Conservation (phyloP, 2,888 invertebrate genomes). For the Nomada ferruginata region DNA sequence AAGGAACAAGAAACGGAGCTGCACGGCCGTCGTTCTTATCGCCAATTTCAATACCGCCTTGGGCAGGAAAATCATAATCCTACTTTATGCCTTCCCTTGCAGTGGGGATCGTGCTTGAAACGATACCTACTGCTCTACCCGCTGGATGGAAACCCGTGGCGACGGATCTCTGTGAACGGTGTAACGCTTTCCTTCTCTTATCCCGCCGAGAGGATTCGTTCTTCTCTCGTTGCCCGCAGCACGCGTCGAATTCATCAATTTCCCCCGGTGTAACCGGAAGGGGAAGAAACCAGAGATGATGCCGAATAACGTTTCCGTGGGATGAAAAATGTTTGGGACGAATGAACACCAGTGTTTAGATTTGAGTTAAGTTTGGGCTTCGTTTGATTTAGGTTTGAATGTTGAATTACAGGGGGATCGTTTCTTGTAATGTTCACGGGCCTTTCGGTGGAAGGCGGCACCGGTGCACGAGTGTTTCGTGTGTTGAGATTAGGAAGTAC, state of each 20-base stretch:
- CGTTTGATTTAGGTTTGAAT: too few relatives aligned
- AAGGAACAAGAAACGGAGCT: constrained; percentile 12
- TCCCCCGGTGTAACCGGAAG: constrained; percentile 23
- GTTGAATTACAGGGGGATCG: too few relatives aligned
- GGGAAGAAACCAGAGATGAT: constrained; percentile 31
- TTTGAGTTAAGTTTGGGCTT: too few relatives aligned
- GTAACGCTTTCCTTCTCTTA: constrained; percentile 34
- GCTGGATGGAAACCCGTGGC: constrained; percentile 26
- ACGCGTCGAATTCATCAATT: constrained; percentile 40
- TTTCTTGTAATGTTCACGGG: too few relatives aligned
- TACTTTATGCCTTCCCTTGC: constrained; percentile 51
- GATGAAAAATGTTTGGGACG: constrained; percentile 8
- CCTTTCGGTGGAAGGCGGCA: too few relatives aligned
- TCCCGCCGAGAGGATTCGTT: background rate
- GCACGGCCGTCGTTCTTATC: constrained; percentile 40
- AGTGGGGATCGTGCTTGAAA: constrained; percentile 42
- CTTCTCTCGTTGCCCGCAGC: constrained; percentile 9
- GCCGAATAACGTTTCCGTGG: constrained; percentile 37
- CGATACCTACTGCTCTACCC: constrained; percentile 1
- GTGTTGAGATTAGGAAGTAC: too few relatives aligned
- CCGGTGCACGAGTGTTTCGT: too few relatives aligned
- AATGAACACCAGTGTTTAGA: too few relatives aligned
- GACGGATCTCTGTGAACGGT: constrained; percentile 7
- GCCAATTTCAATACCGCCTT: constrained; percentile 35
- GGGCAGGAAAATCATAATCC: constrained; percentile 63